phyloP scores from a whole-genome alignment of 2,113 vertebrate genomes.

The Barbus barbus region DNA sequence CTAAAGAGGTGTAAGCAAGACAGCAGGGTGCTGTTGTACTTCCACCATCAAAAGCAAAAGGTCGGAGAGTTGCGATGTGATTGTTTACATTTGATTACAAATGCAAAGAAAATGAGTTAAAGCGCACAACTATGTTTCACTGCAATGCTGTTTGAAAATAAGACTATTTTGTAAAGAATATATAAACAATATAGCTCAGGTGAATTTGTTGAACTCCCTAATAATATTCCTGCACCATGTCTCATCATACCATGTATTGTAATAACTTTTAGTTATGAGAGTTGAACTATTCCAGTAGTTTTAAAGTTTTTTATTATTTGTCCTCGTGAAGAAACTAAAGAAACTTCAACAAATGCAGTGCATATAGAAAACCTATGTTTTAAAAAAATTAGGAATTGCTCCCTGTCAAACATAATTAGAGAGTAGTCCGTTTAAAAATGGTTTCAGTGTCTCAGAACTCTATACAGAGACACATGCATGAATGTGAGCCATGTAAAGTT shows the following conservation, averaged over 20 bases:
- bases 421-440: not conserved
- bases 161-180: not conserved
- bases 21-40: constrained; percentile 55
- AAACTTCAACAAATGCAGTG: not conserved
- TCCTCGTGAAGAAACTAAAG: not conserved
- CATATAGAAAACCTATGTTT: not conserved
- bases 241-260: not conserved
- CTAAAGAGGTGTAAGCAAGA: constrained; percentile 68
- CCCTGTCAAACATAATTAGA: not conserved
- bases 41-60: constrained; percentile 60
- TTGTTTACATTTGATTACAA: constrained; percentile 49
- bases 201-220: not conserved
- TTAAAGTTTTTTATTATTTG: not conserved
- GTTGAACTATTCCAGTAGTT: not conserved
- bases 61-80: constrained; percentile 49
- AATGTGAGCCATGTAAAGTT: not conserved
- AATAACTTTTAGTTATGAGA: not conserved
- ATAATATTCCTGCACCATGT: not conserved
- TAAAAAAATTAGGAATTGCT: not conserved
- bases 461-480: not conserved
- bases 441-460: not conserved
- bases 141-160: not conserved
- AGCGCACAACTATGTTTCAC: not conserved
- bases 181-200: not conserved
- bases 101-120: constrained; percentile 24